phyloP scores from a whole-genome alignment of 2,888 invertebrate genomes.

The Parapristionchus giblindavisi region DNA sequence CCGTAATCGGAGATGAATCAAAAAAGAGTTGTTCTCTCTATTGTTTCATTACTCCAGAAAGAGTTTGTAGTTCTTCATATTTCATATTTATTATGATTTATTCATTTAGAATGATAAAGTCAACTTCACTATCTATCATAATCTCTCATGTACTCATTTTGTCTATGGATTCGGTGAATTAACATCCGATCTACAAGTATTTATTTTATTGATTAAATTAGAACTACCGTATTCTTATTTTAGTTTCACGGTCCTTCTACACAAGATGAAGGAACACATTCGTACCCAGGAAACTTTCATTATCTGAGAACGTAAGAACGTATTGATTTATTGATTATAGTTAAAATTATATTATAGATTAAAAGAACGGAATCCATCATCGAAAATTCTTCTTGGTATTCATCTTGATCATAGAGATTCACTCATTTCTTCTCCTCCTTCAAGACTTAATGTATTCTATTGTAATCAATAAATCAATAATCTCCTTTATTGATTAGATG shows the following conservation, averaged over 20 bases:
- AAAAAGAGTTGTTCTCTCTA: constrained; percentile 5
- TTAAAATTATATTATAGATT: no score
- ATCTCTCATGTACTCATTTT: constrained; percentile 28
- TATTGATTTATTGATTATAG: no score
- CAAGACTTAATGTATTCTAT: not conserved
- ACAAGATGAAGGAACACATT: constrained; percentile 4
- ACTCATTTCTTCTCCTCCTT: constrained; percentile 12
- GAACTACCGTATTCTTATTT: not conserved
- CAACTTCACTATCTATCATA: constrained; percentile 21
- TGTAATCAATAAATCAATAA: not conserved
- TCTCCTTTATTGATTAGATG: not conserved
- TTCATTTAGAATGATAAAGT: constrained; percentile 19
- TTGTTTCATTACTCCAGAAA: constrained; percentile 24
- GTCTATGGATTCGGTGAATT: constrained; percentile 33
- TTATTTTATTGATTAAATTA: not conserved
- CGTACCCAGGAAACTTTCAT: constrained; percentile 31
- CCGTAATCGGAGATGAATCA: constrained; percentile 8
- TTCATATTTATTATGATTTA: no score
- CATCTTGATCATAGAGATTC: constrained; percentile 9
- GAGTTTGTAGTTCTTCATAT: constrained; percentile 11
- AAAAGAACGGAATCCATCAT: not conserved
- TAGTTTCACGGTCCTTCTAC: constrained; percentile 18
- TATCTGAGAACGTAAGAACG: constrained; percentile 26
- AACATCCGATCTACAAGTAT: not conserved
- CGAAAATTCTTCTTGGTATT: constrained; percentile 19